Evolutionary conservation across 2,797 vertebrate genomes (phyloP), one percentile per base, ranked within the genome.

Genomic region (Nyctalus aviator): DNA sequence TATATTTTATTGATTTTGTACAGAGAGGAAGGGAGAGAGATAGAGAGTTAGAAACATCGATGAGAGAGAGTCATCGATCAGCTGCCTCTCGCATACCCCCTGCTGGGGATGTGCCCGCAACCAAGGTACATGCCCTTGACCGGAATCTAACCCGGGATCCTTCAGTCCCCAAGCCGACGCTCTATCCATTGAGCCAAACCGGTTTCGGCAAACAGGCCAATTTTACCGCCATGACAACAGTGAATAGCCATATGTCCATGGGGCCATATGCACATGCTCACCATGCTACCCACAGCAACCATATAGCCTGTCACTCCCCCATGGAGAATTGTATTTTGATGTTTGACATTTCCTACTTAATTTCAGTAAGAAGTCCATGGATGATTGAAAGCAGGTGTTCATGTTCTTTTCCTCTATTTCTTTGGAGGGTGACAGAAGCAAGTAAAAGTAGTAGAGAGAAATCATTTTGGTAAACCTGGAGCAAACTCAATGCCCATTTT

Each of bases 391-490:
- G 25, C 25, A 72, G 32, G 12, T 84, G 14, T 5, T 59, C 68
- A n/a, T 37, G 35, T 84, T 77, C 21, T 41, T 62, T 69, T 75
- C 27, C 15, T 68, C 64, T 84, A 8, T n/a, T 81, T 94, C 35
- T 88, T 89, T 62, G 5, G 41, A 71, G 59, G n/a, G 6, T 50
- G 11, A 88, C 12, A 88, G 37, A 79, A 87, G 30, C 13, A 79
- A 68, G 53, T 53, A 57, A 86, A 92, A 92, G 72, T 35, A 91
- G 6, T 20, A 48, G 41, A 66, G 68, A 91, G 55, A 93, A 84
- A 75, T 73, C 46, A 32, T 72, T 75, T 75, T 37, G 30, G n/a
- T 59, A 87, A 93, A 87, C 66, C 35, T 62, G 46, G 17, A 68
- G 23, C 32, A 79, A 95, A 86, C 8, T 21, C 78, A 88, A n/a